Evolutionary conservation across 2,797 vertebrate species (phyloP), one percentile per base, ranked within the genome.

Genomic region (Periophthalmus magnuspinnatus): DNA sequence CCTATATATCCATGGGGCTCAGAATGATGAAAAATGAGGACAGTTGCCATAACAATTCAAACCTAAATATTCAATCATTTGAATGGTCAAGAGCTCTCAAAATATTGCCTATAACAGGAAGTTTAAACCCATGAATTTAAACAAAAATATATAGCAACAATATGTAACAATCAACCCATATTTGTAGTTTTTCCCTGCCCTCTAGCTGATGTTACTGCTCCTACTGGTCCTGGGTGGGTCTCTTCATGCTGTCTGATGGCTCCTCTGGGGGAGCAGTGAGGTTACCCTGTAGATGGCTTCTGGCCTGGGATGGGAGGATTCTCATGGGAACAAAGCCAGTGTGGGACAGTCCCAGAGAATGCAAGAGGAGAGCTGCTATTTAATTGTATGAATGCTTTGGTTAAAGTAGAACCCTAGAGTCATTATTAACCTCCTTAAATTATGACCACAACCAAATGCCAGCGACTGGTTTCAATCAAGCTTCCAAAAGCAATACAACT

Each of bases 291-390:
- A 16, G 80, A 67, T 76, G 88, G 82, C 88, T 87, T 90, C 81
- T 90, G 86, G 83, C 84, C 87, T 62, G 38, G 72, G 62, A 6
- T 55, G 74, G 85, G 77, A 82, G 84, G 70, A 80, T 93, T 91
- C 77, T 90, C 91, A 91, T 92, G 90, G 88, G 91, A 93, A 92
- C 83, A 38, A 28, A 67, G 63, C 56, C 57, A 74, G 75, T 78
- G 24, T 0, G 65, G 65, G 67, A 77, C 68, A 19, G 66, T 56
- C 21, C 61, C 76, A 71, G 65, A 77, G 79, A 82, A 67, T 74
- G 67, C 62, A 17, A 28, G 41, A 45, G 13, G 36, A 28, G 9
- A 64, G 41, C n/a, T 41, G 21, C 2, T 63, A 14, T 38, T 48
- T 60, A 28, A 28, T 28, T 28, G 28, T 28, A 1, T 28, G 28